Evolutionary conservation across 2,113 vertebrate genomes (phyloP).

Genomic region (Heterochromis multidens): DNA sequence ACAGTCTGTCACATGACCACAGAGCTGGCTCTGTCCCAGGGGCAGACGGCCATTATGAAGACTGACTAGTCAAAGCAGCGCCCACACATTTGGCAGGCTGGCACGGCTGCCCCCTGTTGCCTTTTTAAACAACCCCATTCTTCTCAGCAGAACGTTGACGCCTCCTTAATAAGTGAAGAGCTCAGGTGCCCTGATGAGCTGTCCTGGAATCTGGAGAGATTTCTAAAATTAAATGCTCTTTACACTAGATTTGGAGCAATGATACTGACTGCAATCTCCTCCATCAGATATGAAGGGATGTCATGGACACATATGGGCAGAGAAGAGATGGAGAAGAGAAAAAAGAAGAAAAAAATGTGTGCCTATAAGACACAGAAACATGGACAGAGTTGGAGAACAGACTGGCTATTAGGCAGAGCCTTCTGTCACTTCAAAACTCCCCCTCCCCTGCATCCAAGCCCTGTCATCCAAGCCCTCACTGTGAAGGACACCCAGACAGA

Average conservation of each 20-base stretch:
- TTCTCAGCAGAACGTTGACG: conserved; percentile 40
- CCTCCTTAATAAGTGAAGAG: conserved; percentile 48
- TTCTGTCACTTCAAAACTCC: conserved; percentile 56
- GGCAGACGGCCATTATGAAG: conserved; percentile 62
- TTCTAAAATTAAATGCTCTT: conserved; percentile 50
- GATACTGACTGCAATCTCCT: not conserved
- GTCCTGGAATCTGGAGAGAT: conserved; percentile 34
- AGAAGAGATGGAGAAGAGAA: not conserved
- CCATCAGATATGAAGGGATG: conserved; percentile 14
- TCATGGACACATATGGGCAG: conserved; percentile 20
- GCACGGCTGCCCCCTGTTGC: conserved; percentile 51
- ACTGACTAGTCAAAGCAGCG: conserved; percentile 59
- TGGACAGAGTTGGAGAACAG: conserved; percentile 50
- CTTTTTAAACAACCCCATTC: conserved; percentile 42
- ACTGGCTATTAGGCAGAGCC: conserved; percentile 67
- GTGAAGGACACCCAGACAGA: conserved; percentile 66
- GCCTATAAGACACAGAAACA: not conserved
- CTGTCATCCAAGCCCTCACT: conserved; percentile 54
- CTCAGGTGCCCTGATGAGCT: conserved; percentile 47
- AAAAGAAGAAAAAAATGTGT: not conserved
- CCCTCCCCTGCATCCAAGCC: conserved; percentile 15
- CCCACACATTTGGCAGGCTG: conserved; percentile 66
- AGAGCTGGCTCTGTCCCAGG: conserved; percentile 49
- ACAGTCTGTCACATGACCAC: conserved; percentile 45
- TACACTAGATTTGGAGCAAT: conserved; percentile 1